Conservation (phyloP, 1,140 invertebrate genomes). For the Lasioglossum albipes region DNA sequence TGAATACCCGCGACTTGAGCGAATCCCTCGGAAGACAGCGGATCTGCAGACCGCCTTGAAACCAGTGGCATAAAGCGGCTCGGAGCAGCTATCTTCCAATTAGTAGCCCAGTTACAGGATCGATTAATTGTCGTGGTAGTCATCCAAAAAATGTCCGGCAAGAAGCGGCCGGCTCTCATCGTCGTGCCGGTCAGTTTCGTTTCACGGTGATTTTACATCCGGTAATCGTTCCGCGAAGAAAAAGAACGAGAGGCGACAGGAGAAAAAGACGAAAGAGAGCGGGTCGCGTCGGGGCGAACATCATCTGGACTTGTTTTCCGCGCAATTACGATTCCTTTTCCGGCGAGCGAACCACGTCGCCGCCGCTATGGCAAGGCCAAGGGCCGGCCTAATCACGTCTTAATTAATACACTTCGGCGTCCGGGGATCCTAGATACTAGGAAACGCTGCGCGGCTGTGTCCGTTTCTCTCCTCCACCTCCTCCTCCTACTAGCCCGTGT, state of each 20-base stretch:
- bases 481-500: not conserved
- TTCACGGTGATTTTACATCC: not conserved
- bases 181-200: not conserved
- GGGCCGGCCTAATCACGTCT: slow-evolving; percentile 43
- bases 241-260: not conserved
- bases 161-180: not conserved
- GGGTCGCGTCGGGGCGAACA: not conserved
- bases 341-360: not conserved
- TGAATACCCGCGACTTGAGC: too few species aligned
- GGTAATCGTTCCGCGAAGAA: not conserved
- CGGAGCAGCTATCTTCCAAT: too few species aligned
- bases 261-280: not conserved
- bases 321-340: slow-evolving; percentile 51
- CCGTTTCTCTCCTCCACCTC: slow-evolving; percentile 35
- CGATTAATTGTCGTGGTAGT: too few species aligned
- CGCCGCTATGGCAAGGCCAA: slow-evolving; percentile 14
- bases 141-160: too few species aligned
- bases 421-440: slow-evolving; percentile 12
- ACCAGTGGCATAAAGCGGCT: too few species aligned
- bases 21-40: too few species aligned
- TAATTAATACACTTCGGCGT: slow-evolving; percentile 48
- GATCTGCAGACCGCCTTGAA: too few species aligned
- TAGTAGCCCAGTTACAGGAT: too few species aligned
- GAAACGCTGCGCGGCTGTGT: slow-evolving; percentile 19
- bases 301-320: slow-evolving; percentile 45